Conservation (phyloP, 2,888 invertebrate species). For the Erpobdella octoculata region DNA sequence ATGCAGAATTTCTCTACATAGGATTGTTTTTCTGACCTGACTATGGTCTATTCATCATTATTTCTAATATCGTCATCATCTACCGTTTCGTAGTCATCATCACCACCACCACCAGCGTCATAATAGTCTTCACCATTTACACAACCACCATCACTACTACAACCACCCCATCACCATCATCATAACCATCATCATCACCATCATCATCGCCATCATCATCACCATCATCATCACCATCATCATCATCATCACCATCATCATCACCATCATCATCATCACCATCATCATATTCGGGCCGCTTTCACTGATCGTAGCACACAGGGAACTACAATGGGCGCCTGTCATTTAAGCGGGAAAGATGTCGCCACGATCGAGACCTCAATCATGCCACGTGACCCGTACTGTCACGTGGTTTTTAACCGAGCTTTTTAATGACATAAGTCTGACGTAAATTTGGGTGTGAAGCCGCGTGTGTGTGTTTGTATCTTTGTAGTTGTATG, state of each 20-base stretch:
- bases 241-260: slow-evolving; percentile 12
- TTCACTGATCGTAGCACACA: too few species aligned
- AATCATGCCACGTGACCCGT: slow-evolving; percentile 6
- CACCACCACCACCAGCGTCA: too few species aligned
- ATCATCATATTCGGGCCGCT: too few species aligned
- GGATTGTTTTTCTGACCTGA: too few species aligned
- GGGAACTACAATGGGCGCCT: neutral
- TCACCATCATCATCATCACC: slow-evolving; percentile 19
- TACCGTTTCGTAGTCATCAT: too few species aligned
- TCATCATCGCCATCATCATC: slow-evolving; percentile 13
- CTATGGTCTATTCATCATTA: too few species aligned
- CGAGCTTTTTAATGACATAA: neutral
- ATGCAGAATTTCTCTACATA: too few species aligned
- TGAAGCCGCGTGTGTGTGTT: too few species aligned
- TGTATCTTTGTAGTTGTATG: too few species aligned
- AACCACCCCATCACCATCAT: neutral
- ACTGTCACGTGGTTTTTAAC: slow-evolving; percentile 8
- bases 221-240: slow-evolving; percentile 15
- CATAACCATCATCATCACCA: slow-evolving; percentile 18
- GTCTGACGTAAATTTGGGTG: too few species aligned
- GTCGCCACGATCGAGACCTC: slow-evolving; percentile 4
- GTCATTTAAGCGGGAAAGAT: neutral
- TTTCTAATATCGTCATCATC: too few species aligned
- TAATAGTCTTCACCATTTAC: too few species aligned
- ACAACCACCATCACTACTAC: slow-evolving; percentile 22